Conservation (phyloP, 2,113 vertebrate genomes). For the Hypanus sabinus region DNA sequence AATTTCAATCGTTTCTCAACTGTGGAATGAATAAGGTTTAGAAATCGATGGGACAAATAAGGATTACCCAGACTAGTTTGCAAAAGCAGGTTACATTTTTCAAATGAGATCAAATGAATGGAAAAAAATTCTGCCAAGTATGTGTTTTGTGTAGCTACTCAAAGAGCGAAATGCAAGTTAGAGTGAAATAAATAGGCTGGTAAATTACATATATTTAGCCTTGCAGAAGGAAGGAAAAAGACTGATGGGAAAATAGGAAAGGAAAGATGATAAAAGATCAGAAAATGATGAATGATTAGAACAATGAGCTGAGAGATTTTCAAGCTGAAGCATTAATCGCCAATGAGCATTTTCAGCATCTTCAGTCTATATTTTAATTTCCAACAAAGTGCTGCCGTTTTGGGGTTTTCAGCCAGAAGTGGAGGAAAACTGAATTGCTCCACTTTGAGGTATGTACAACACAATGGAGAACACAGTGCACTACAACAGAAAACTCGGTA, state of each 20-base stretch:
- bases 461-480: not conserved
- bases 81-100: not conserved
- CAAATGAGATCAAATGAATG: not conserved
- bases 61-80: not conserved
- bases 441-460: not conserved
- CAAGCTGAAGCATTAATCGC: too few relatives aligned
- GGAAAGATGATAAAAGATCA: not conserved
- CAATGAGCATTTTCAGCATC: too few relatives aligned
- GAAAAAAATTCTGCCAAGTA: too few relatives aligned
- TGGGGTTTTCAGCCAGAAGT: not conserved
- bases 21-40: not conserved
- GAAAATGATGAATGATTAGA: too few relatives aligned
- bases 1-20: not conserved
- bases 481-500: not conserved
- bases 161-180: too few relatives aligned
- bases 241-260: not conserved
- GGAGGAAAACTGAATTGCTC: not conserved
- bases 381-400: too few relatives aligned
- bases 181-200: too few relatives aligned
- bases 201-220: not conserved
- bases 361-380: too few relatives aligned
- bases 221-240: not conserved
- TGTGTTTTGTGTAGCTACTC: too few relatives aligned
- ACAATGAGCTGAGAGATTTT: too few relatives aligned
- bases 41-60: not conserved